Conservation (phyloP, 2,888 invertebrate genomes). For the Rhorus exstirpatorius region DNA sequence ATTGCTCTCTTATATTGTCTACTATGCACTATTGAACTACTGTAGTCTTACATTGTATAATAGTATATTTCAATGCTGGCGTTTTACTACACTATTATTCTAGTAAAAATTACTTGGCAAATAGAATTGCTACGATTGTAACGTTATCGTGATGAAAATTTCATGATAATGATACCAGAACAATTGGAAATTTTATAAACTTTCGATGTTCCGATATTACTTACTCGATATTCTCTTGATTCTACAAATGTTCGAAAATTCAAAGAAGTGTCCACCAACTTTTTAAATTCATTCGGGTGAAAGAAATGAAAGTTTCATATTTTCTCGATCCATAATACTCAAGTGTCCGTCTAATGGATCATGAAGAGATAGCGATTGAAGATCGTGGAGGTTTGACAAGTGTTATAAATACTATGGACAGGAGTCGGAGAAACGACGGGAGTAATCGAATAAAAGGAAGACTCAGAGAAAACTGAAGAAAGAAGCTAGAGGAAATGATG, state of each 20-base stretch:
- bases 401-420: background rate
- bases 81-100: background rate
- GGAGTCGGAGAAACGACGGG: background rate
- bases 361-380: background rate
- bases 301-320: background rate
- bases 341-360: background rate
- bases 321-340: background rate
- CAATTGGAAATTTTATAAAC: background rate
- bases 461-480: slow-evolving; percentile 37
- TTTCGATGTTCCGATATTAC: background rate
- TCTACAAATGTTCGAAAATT: too few relatives aligned
- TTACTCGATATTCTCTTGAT: too few relatives aligned
- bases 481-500: slow-evolving; percentile 34
- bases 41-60: background rate
- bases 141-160: background rate
- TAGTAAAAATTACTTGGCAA: background rate
- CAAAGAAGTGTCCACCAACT: background rate
- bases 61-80: too few relatives aligned
- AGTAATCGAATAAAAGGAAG: background rate
- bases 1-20: background rate
- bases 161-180: background rate
- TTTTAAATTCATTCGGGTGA: background rate
- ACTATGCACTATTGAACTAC: background rate
- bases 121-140: background rate
- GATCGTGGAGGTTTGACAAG: background rate